Percentiles rank a stretch among this genome's conserved stretches.
phyloP scores from a whole-genome alignment of 2,797 vertebrate species.

The Heliangelus exortis region DNA sequence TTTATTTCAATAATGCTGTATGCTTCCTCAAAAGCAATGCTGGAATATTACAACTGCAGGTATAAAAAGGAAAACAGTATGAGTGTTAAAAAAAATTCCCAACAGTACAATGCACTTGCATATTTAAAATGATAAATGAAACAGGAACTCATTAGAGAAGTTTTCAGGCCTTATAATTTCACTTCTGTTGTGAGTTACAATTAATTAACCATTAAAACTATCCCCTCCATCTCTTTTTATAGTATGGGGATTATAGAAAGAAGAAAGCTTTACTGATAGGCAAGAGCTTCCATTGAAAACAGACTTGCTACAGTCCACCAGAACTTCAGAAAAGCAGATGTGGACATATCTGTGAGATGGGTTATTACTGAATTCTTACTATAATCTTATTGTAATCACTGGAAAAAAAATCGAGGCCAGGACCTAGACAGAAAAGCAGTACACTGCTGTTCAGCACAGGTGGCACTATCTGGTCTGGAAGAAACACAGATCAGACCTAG shows the following conservation, averaged over 20 bases:
- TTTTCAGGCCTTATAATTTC: neutral
- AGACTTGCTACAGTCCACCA: neutral
- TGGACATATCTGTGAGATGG: neutral
- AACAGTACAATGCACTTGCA: neutral
- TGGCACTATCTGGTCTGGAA: neutral
- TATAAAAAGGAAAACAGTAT: neutral
- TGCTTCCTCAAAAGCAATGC: neutral
- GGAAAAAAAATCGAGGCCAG: neutral
- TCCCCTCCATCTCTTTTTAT: neutral
- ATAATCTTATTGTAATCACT: neutral
- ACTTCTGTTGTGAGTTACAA: neutral
- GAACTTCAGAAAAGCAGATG: neutral
- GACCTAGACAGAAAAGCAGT: neutral
- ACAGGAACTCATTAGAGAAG: neutral
- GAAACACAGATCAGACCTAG: neutral
- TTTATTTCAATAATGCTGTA: neutral
- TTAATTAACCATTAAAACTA: constrained; percentile 25
- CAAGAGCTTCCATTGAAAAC: neutral
- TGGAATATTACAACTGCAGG: neutral
- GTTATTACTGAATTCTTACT: neutral
- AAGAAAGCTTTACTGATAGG: neutral
- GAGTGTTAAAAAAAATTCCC: neutral
- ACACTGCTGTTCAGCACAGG: neutral
- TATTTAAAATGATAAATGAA: neutral
- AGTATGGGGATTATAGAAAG: neutral